These are phyloP conservation scores for Melinaea marsaeus DNA, from an alignment of 2,888 invertebrate genomes.

Conservation along the genomic window DNA sequence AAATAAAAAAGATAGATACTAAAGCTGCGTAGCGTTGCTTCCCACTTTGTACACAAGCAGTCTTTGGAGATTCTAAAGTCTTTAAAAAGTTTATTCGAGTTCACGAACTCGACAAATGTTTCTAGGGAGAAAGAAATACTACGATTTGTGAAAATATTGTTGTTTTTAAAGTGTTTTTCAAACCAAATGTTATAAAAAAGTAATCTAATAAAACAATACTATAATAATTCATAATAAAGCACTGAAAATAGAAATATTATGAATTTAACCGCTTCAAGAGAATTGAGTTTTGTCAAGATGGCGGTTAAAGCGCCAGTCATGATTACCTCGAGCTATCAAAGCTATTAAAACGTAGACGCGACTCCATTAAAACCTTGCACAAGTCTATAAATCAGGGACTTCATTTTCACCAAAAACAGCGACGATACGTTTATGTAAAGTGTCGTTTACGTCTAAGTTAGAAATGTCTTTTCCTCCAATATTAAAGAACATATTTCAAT, in stretches of 20 bases:
- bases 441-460: conserved; percentile 22
- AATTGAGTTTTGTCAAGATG: conserved; percentile 4
- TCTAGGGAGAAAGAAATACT: too few relatives aligned
- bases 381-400: conserved; percentile 46
- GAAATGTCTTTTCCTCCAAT: conserved; percentile 25
- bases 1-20: too few relatives aligned
- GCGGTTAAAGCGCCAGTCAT: conserved; percentile 18
- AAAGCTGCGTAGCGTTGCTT: neutral
- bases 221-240: neutral
- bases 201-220: neutral
- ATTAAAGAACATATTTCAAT: conserved; percentile 29
- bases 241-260: neutral
- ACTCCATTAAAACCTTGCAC: conserved; percentile 33
- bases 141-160: neutral
- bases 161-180: neutral
- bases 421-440: conserved; percentile 17
- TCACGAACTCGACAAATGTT: conserved; percentile 26
- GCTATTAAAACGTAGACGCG: conserved; percentile 32
- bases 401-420: conserved; percentile 29
- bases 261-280: neutral
- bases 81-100: conserved; percentile 21
- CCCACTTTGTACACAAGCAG: conserved; percentile 10
- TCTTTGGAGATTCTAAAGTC: conserved; percentile 27
- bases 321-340: conserved; percentile 21
- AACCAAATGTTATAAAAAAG: neutral